Conservation (phyloP, 1,140 invertebrate genomes). For the Proctacanthus coquilletti region DNA sequence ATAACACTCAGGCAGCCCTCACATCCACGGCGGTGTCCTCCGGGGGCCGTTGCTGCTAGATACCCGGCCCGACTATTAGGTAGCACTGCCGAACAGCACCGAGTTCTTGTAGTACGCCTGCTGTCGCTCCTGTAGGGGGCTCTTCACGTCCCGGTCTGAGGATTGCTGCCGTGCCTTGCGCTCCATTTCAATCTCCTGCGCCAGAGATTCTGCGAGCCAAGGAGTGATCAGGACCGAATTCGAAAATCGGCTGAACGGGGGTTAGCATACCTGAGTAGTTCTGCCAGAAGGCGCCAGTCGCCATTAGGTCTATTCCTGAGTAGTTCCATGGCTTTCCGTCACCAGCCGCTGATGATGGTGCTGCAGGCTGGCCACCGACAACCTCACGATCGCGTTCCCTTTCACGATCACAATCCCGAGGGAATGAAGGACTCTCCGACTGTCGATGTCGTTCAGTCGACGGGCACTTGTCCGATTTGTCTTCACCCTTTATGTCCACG, state of each 20-base stretch:
- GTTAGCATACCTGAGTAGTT: constrained; percentile 70
- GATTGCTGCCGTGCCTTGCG: constrained; percentile 62
- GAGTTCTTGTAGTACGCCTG: constrained; percentile 65
- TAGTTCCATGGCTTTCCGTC: constrained; percentile 46
- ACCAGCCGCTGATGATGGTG: constrained; percentile 16
- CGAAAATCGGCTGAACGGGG: too few relatives aligned
- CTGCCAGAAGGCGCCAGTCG: constrained; percentile 69
- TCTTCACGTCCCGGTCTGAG: constrained; percentile 67
- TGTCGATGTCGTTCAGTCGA: constrained; percentile 10
- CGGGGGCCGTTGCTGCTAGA: too few relatives aligned
- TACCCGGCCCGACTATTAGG: too few relatives aligned
- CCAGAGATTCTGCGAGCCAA: constrained; percentile 72
- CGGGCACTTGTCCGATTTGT: background rate
- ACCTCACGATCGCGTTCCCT: constrained; percentile 11
- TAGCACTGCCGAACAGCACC: constrained; percentile 67
- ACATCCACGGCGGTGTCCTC: too few relatives aligned
- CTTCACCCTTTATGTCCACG: too few relatives aligned
- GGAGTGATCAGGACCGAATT: too few relatives aligned
- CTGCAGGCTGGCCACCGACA: constrained; percentile 8
- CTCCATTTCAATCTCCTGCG: constrained; percentile 71
- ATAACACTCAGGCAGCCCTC: background rate
- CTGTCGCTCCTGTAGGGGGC: constrained; percentile 58
- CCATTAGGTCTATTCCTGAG: constrained; percentile 57
- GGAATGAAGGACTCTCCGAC: constrained; percentile 23
- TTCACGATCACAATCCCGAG: constrained; percentile 12